phyloP scores from a whole-genome alignment of 2,888 invertebrate species.

The Troides helena region DNA sequence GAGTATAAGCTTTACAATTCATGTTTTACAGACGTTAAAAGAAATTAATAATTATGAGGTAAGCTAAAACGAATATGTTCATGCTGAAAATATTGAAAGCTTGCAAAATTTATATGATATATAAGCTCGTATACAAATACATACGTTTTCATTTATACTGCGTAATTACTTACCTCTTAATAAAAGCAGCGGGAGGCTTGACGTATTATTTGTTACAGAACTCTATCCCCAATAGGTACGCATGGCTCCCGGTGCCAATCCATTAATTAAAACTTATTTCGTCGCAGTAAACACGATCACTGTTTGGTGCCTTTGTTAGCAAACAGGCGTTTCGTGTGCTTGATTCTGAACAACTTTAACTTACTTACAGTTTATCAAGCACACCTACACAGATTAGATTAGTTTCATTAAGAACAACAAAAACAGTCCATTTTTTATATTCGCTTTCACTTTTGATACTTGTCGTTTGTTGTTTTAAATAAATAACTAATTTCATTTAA shows the following conservation, averaged over 20 bases:
- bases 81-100: neutral
- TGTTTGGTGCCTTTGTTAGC: conserved; percentile 45
- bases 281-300: conserved; percentile 62
- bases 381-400: conserved; percentile 59
- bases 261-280: conserved; percentile 80
- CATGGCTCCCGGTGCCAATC: conserved; percentile 75
- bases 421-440: conserved; percentile 9
- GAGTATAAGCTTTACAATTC: neutral
- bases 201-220: conserved; percentile 48
- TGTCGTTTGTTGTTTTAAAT: neutral
- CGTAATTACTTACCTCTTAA: conserved; percentile 31
- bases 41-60: neutral
- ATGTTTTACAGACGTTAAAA: neutral
- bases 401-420: conserved; percentile 31
- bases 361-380: conserved; percentile 53
- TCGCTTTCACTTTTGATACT: neutral
- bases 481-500: neutral
- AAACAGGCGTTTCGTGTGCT: conserved; percentile 54
- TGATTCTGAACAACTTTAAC: conserved; percentile 57
- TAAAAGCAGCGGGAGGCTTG: conserved; percentile 30
- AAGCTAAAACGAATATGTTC: neutral
- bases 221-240: conserved; percentile 59
- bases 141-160: conserved; percentile 29
- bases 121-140: conserved; percentile 16
- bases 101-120: conserved; percentile 6